Base-by-base conservation (phyloP, 2,113 vertebrate species). In the Catharus minimus region DNA sequence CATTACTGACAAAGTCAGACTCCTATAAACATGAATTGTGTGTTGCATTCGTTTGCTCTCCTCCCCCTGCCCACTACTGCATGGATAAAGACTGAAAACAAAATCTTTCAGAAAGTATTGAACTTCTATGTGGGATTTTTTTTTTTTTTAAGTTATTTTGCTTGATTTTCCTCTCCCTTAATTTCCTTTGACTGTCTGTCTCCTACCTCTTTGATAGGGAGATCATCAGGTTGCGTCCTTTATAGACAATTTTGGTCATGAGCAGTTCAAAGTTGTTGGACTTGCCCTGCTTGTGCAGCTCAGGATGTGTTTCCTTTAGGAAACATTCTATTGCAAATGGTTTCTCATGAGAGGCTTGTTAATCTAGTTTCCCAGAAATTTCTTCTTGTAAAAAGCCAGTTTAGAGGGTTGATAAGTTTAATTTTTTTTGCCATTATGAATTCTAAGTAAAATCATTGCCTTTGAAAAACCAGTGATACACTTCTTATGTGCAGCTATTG, bases 21-120 rank as follows among this genome's bases (percentile, higher is more conserved):
- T 30, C 85, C 12, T 28, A 14, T 8, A 64, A 69, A 44, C 5
- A 5, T 0, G 0, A 21, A 12, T 14, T 32, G 15, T 17, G 4
- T 18, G 4, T n/a, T 52, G 7, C 7, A 20, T 24, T 66, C 7
- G 15, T 58, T 88, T 38, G 4, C 5, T 4, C n/a, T 50, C 10
- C 10, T 57, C 13, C 46, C 15, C 3, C 36, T 41, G 19, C 20
- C 10, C 20, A 14, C 36, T 24, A 11, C 26, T 56, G 7, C 15
- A 8, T 55, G 11, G 56, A 26, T 18, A 38, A 44, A 28, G 20
- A 50, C 30, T 60, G 15, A 41, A 72, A 38, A 32, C 6, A 4
- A 7, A 72, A 43, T 72, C 9, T 23, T 52, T 64, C 20, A 36
- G 20, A 38, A 74, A 72, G 6, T 43, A 28, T 15, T 0, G 0